Conservation (phyloP, 2,113 vertebrate genomes). For the Pluvianellus socialis region DNA sequence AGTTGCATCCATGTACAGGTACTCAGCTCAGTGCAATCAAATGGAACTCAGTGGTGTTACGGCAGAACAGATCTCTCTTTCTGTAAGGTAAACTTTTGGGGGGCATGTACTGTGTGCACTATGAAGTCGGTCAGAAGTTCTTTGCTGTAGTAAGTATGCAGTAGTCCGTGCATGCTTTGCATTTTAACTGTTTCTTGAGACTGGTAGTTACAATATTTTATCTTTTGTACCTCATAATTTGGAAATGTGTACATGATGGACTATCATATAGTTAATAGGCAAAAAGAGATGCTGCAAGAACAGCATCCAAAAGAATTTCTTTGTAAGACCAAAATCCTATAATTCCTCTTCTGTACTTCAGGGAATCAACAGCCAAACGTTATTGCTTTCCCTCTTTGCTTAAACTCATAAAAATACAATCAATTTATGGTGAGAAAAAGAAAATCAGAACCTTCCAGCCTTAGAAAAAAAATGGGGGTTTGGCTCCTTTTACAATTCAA, state of each 20-base stretch:
- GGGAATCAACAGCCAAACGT: not conserved
- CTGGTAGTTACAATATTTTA: not conserved
- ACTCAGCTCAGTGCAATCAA: not conserved
- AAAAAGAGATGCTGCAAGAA: not conserved
- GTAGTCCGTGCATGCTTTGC: not conserved
- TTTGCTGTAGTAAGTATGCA: not conserved
- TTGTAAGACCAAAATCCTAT: not conserved
- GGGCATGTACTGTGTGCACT: not conserved
- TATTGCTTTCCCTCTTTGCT: not conserved
- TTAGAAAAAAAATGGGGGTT: not conserved
- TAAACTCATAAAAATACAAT: not conserved
- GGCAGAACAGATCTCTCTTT: not conserved
- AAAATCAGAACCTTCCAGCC: not conserved
- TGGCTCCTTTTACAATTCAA: not conserved
- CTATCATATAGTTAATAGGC: not conserved
- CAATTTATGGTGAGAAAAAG: not conserved
- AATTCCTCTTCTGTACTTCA: not conserved
- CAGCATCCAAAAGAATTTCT: not conserved
- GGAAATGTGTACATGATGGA: not conserved
- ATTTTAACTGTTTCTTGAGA: not conserved
- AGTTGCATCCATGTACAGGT: not conserved
- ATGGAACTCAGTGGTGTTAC: not conserved
- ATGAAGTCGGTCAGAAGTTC: not conserved
- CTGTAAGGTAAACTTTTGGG: not conserved
- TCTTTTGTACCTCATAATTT: not conserved